Percentiles rank a stretch among this genome's conserved stretches.
Evolutionary conservation across 2,888 invertebrate genomes (phyloP).

Genomic region (Melinopterus prodromus): DNA sequence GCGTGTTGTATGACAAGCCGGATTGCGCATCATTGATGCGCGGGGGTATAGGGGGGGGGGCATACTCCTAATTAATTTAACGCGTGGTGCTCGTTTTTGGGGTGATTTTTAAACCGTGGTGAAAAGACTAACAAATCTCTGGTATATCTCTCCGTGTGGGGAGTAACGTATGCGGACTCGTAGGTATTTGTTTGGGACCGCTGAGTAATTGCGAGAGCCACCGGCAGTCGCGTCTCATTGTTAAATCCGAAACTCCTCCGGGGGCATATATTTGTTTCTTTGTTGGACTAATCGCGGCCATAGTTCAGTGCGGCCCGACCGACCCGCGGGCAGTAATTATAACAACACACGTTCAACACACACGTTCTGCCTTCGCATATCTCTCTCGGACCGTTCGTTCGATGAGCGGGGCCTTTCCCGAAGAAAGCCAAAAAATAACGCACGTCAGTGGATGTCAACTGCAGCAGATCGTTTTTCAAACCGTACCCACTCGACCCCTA

Average conservation of each 20-base stretch:
- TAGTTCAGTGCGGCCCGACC: conserved; percentile 8
- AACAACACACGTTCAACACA: conserved; percentile 16
- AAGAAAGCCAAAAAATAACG: conserved; percentile 27
- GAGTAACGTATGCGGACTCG: not conserved
- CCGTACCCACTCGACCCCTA: conserved; percentile 16
- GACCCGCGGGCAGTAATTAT: not conserved
- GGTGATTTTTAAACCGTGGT: not conserved
- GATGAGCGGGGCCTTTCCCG: not conserved
- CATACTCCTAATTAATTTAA: too few species aligned
- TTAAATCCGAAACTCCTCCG: conserved; percentile 28
- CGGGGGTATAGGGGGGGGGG: too few species aligned
- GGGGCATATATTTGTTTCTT: conserved; percentile 28
- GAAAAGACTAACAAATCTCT: not conserved
- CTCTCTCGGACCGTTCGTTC: conserved; percentile 8
- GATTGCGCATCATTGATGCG: too few species aligned
- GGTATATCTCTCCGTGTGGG: not conserved
- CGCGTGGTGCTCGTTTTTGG: not conserved
- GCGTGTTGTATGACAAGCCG: too few species aligned
- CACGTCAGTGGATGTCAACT: conserved; percentile 30
- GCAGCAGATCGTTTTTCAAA: conserved; percentile 32
- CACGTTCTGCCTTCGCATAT: conserved; percentile 21
- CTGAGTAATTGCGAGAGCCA: conserved; percentile 40
- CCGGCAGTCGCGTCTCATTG: conserved; percentile 34
- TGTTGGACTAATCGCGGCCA: conserved; percentile 28
- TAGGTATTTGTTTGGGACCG: conserved; percentile 38